A percentile compares a stretch with the other conserved stretches of the same genome.
These are phyloP conservation scores for Cygnus buccinator DNA, from an alignment of 2,113 vertebrate species.

Conservation along the genomic window DNA sequence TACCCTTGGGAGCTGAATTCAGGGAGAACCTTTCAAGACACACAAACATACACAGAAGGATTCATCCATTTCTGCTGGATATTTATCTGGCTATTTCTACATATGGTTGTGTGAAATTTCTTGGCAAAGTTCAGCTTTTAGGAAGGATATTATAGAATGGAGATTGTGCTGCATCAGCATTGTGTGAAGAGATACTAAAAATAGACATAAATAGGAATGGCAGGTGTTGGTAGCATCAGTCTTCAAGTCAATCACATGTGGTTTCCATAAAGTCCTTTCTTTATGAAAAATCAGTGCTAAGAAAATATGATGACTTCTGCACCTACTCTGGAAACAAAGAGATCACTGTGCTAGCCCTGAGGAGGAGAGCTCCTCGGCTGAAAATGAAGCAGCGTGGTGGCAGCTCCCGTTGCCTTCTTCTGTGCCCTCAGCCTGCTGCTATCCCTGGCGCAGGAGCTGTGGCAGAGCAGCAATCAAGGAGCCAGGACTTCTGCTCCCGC, in stretches of 20 bases:
- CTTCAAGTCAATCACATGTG: not conserved
- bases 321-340: not conserved
- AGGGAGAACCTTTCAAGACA: not conserved
- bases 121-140: not conserved
- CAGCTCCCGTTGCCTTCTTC: not conserved
- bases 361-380: not conserved
- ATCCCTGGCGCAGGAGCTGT: not conserved
- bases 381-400: not conserved
- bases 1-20: not conserved
- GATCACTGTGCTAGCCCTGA: not conserved
- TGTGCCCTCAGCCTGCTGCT: not conserved
- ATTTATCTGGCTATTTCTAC: not conserved
- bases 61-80: not conserved
- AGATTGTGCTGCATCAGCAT: not conserved
- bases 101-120: not conserved
- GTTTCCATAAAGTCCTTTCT: not conserved
- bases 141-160: not conserved
- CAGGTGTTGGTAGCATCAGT: slow-evolving; percentile 7
- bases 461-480: not conserved
- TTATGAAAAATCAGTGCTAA: not conserved
- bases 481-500: not conserved
- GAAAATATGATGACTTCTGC: not conserved
- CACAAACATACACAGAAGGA: not conserved
- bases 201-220: not conserved
- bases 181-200: not conserved